phyloP scores from a whole-genome alignment of 2,888 invertebrate genomes.

The Miltochrista miniata region DNA sequence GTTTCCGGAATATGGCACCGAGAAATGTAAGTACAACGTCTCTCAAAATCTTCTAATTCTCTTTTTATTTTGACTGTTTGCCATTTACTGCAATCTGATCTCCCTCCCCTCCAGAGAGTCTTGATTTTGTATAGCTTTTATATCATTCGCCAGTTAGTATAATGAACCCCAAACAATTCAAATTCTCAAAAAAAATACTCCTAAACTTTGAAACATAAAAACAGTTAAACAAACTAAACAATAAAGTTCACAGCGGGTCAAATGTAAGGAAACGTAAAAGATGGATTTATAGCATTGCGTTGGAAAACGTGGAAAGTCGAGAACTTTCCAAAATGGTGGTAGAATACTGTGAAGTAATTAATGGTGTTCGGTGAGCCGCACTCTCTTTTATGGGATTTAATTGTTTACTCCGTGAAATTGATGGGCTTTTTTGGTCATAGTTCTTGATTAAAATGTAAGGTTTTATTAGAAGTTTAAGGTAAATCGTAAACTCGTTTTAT shows the following conservation, averaged over 20 bases:
- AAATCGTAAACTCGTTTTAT: neutral
- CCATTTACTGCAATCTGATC: no score
- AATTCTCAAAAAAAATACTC: no score
- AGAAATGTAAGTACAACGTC: no score
- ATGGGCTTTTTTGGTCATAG: neutral
- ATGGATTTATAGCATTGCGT: neutral
- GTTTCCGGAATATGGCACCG: no score
- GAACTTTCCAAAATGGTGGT: constrained; percentile 33
- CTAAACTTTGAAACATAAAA: constrained; percentile 4
- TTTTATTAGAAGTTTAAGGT: neutral
- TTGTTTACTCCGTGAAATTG: neutral
- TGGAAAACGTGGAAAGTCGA: constrained; percentile 7
- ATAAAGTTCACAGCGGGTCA: constrained; percentile 1
- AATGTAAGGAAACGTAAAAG: neutral
- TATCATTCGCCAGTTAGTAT: no score
- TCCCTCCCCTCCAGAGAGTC: no score
- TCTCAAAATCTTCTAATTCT: no score
- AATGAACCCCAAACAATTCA: no score
- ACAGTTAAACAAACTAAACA: neutral
- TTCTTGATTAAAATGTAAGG: neutral
- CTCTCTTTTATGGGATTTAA: neutral
- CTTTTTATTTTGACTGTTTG: no score
- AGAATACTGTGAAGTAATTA: neutral
- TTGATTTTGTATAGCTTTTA: no score
- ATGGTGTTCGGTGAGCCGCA: neutral